Evolutionary conservation across 2,113 vertebrate genomes (phyloP).

Genomic region (Chaetops frenatus): DNA sequence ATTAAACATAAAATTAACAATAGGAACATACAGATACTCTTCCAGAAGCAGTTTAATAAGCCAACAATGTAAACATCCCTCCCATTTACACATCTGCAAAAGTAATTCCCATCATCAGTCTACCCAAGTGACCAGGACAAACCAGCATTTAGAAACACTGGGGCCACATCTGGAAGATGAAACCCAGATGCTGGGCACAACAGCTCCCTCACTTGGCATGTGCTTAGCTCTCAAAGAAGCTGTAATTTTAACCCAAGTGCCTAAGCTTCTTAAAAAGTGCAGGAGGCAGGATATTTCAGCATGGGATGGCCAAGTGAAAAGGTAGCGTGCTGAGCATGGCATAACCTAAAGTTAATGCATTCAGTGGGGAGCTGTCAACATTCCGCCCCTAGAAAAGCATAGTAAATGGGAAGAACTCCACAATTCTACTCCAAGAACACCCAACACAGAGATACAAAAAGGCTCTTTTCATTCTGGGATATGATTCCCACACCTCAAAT

Average conservation of each 20-base stretch:
- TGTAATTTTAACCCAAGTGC: background rate
- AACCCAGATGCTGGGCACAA: background rate
- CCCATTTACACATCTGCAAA: background rate
- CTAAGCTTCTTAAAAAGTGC: background rate
- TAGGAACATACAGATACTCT: background rate
- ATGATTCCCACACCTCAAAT: background rate
- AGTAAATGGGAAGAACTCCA: background rate
- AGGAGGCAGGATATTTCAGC: background rate
- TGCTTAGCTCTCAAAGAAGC: background rate
- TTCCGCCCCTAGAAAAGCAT: background rate
- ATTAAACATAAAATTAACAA: background rate
- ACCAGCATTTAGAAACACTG: background rate
- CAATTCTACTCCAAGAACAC: background rate
- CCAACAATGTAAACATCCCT: background rate
- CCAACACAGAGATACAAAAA: background rate
- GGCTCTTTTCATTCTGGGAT: background rate
- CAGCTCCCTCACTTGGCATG: background rate
- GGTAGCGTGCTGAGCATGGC: rapidly evolving
- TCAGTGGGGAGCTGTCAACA: background rate
- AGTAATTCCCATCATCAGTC: background rate
- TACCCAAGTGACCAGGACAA: background rate
- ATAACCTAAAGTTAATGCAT: background rate
- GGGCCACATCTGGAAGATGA: background rate
- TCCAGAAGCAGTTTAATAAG: background rate
- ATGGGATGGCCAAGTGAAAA: background rate